Evolutionary conservation across 2,113 vertebrate species (phyloP), one percentile per base, ranked within the genome.

Genomic region (Lepisosteus oculatus): DNA sequence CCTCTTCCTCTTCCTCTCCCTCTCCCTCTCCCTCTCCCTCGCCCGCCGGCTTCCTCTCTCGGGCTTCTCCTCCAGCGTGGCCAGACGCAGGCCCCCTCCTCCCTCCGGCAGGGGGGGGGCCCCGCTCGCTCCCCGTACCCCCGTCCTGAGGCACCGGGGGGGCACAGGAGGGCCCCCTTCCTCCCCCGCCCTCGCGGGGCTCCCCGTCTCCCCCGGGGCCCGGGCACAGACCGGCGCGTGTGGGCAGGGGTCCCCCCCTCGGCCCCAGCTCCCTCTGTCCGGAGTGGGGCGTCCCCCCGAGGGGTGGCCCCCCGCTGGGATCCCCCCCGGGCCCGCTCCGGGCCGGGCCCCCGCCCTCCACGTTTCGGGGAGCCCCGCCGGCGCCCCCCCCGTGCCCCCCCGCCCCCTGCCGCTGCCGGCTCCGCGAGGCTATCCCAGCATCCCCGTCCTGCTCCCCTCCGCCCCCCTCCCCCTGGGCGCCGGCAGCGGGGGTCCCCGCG

Each of bases 1-100:
- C 79, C 65, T 76, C 14, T 55, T 14, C 42, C 43, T 81, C 71
- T 41, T 13, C 42, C 14, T 85, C 74, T 85, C 81, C 45, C 72
- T 66, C 73, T 86, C 85, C 17, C 63, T 77, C 73, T 90, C 87
- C 6, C 78, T 73, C 17, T 87, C 90, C 75, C 80, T 87, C 72
- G 90, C 84, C 67, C 75, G 84, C 56, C n/a, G n/a, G n/a, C n/a
- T n/a, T n/a, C n/a, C n/a, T n/a, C n/a, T n/a, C n/a, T n/a, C n/a
- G n/a, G n/a, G n/a, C n/a, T n/a, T n/a, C n/a, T n/a, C n/a, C n/a
- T n/a, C n/a, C n/a, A n/a, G n/a, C n/a, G n/a, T n/a, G n/a, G n/a
- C n/a, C n/a, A n/a, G n/a, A n/a, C n/a, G n/a, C n/a, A n/a, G n/a
- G n/a, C n/a, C n/a, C n/a, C n/a, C n/a, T n/a, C n/a, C n/a, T n/a